Conservation (phyloP, 2,888 invertebrate genomes). For the Mycalesis mineus region DNA sequence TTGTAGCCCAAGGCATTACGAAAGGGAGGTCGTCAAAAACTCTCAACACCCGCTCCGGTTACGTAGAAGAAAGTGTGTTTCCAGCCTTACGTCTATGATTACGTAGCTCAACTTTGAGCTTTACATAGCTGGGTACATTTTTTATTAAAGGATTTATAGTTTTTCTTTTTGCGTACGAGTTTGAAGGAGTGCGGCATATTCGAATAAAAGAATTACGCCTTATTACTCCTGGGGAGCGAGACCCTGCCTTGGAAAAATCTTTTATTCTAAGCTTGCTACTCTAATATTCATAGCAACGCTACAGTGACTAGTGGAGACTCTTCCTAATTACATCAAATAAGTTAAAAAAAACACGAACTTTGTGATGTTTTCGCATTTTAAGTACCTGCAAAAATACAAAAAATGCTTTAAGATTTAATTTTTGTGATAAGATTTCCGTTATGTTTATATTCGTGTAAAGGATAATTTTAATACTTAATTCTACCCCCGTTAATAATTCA, state of each 20-base stretch:
- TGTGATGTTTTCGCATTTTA: too few species aligned
- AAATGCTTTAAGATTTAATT: too few species aligned
- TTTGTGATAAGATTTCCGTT: too few species aligned
- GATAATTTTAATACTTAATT: too few species aligned
- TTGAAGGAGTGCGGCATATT: neutral
- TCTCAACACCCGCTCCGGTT: too few species aligned
- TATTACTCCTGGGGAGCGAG: neutral
- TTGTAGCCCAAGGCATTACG: neutral
- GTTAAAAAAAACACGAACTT: too few species aligned
- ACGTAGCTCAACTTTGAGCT: conserved; percentile 20
- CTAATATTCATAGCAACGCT: too few species aligned
- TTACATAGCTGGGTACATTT: conserved; percentile 6
- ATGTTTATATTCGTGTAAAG: too few species aligned
- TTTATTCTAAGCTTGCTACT: neutral
- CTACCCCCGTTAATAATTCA: too few species aligned
- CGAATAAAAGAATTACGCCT: conserved; percentile 4
- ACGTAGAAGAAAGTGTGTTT: neutral
- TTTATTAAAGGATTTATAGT: conserved; percentile 19
- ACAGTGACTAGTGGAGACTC: too few species aligned
- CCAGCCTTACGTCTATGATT: conserved; percentile 22
- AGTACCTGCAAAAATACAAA: too few species aligned
- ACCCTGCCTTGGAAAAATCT: neutral
- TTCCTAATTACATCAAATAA: too few species aligned
- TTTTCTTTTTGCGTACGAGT: conserved; percentile 11
- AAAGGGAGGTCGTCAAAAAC: neutral